These are phyloP conservation scores for Enoplosus armatus DNA, from an alignment of 2,797 vertebrate species.

Conservation along the genomic window DNA sequence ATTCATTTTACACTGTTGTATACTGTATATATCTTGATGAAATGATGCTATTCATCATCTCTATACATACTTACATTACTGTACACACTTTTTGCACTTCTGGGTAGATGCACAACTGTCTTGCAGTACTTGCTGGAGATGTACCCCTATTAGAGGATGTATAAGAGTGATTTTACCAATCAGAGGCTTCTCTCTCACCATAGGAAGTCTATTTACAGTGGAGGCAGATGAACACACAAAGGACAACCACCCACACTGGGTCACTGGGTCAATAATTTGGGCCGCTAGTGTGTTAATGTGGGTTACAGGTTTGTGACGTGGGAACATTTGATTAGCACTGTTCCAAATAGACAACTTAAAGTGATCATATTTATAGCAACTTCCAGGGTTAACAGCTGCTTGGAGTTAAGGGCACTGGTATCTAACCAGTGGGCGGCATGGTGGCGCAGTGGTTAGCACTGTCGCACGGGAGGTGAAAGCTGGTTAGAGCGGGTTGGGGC, in stretches of 20 bases:
- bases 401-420: not conserved
- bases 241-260: not conserved
- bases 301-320: not conserved
- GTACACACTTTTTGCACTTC: too few species aligned
- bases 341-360: not conserved
- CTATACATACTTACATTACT: too few species aligned
- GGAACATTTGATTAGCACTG: not conserved
- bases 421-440: not conserved
- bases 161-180: not conserved
- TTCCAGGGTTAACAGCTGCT: not conserved
- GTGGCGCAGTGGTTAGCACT: too few species aligned
- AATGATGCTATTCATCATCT: too few species aligned
- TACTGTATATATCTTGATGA: too few species aligned
- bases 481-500: too few species aligned
- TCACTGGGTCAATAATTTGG: not conserved
- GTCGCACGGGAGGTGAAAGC: too few species aligned
- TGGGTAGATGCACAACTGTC: too few species aligned
- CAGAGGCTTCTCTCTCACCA: conserved; percentile 4
- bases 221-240: not conserved
- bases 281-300: not conserved
- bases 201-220: not conserved
- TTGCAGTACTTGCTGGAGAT: not conserved
- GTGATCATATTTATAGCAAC: not conserved
- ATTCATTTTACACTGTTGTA: not conserved
- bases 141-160: not conserved